Conservation (phyloP, 92 coral and sea anemone genomes). For the Scolanthus callimorphus region DNA sequence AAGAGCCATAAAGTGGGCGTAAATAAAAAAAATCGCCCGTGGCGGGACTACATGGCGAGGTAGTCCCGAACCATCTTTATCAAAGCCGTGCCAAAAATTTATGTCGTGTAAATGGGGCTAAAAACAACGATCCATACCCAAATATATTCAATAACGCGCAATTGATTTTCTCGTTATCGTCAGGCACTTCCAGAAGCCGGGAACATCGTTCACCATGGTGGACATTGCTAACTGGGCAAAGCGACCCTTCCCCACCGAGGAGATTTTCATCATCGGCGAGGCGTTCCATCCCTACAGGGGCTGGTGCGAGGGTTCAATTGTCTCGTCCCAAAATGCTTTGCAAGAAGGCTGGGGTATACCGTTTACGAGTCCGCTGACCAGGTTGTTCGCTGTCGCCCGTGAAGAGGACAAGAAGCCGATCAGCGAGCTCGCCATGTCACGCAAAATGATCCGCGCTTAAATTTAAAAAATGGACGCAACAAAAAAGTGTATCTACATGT, state of each 20-base stretch:
- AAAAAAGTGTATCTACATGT: too few relatives aligned
- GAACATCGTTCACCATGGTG: constrained; percentile 46
- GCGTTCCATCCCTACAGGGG: constrained; percentile 63
- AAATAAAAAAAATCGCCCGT: too few relatives aligned
- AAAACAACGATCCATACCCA: too few relatives aligned
- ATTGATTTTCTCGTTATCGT: too few relatives aligned
- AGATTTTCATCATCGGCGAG: constrained; percentile 63
- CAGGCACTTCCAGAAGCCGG: constrained; percentile 85
- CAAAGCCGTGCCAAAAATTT: too few relatives aligned
- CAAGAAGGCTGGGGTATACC: constrained; percentile 63
- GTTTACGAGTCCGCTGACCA: neutral
- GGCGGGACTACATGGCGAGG: too few relatives aligned
- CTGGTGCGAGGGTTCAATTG: constrained; percentile 78
- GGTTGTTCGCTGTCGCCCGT: neutral
- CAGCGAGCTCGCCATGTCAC: constrained; percentile 9
- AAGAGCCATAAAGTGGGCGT: too few relatives aligned
- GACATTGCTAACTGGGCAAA: constrained; percentile 71
- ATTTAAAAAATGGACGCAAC: too few relatives aligned
- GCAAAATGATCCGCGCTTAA: constrained; percentile 15
- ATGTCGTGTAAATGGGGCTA: too few relatives aligned
- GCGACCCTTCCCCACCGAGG: constrained; percentile 52
- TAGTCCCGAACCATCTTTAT: too few relatives aligned
- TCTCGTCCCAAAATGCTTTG: constrained; percentile 66
- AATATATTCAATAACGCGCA: too few relatives aligned
- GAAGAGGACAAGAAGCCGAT: constrained; percentile 2